Evolutionary conservation across 2,888 invertebrate genomes (phyloP).

Genomic region (Thysanoteuthis rhombus): DNA sequence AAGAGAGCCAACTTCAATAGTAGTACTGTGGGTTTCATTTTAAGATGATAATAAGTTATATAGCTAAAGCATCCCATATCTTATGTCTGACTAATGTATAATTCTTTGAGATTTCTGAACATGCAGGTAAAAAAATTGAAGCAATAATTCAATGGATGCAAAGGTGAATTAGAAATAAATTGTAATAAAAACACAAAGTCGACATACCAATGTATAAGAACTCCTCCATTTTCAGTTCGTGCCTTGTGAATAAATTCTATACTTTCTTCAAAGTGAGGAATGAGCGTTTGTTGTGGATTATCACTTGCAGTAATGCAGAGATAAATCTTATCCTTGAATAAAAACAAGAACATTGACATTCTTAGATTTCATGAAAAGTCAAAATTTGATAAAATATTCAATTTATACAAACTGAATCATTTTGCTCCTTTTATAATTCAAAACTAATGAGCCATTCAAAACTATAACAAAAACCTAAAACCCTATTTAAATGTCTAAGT

Average conservation of each 20-base stretch:
- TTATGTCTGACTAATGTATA: background rate
- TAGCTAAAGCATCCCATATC: too few species aligned
- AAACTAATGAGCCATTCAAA: too few species aligned
- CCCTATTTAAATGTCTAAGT: too few species aligned
- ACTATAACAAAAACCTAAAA: too few species aligned
- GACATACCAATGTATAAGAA: conserved; percentile 87
- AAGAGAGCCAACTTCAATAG: too few species aligned
- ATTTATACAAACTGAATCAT: background rate
- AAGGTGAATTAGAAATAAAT: background rate
- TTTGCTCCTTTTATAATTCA: background rate
- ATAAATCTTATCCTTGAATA: conserved; percentile 90
- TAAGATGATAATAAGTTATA: too few species aligned
- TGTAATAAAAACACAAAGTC: background rate
- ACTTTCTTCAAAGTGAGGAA: conserved; percentile 90
- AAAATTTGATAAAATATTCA: background rate
- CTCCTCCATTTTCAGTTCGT: conserved; percentile 86
- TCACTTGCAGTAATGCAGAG: conserved; percentile 96
- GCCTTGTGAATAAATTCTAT: conserved; percentile 97
- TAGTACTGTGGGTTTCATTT: too few species aligned
- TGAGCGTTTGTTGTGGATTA: conserved; percentile 90
- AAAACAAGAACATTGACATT: conserved; percentile 38
- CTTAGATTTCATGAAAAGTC: background rate
- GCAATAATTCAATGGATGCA: background rate
- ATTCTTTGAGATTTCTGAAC: background rate
- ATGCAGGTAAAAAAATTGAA: background rate